Percentiles rank a stretch among this genome's conserved stretches.
These are phyloP conservation scores for Protonibea diacanthus DNA, from an alignment of 2,797 vertebrate species.

Conservation along the genomic window DNA sequence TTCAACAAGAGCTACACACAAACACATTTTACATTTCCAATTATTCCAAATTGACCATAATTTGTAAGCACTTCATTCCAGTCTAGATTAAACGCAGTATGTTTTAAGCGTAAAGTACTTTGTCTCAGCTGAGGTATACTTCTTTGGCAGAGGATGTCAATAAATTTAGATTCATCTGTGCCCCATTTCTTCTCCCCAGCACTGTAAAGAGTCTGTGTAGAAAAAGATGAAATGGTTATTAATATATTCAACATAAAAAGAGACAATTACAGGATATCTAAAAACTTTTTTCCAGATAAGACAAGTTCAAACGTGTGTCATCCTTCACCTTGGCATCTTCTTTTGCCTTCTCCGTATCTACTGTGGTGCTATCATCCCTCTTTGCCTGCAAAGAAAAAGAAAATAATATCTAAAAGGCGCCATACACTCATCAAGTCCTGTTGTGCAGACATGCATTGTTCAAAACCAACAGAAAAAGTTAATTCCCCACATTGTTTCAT, in stretches of 20 bases:
- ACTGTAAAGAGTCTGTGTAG: constrained; percentile 78
- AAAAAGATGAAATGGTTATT: not conserved
- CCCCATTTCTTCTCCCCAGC: constrained; percentile 88
- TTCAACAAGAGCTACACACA: constrained; percentile 83
- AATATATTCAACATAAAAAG: not conserved
- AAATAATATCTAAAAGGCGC: not conserved
- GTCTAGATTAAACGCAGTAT: not conserved
- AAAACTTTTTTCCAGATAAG: not conserved
- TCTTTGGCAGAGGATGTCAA: constrained; percentile 84
- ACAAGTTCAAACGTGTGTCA: not conserved
- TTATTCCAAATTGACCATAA: not conserved
- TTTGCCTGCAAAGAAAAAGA: constrained; percentile 69
- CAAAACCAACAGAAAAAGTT: constrained; percentile 9
- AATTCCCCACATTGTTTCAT: not conserved
- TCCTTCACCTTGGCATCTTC: constrained; percentile 82
- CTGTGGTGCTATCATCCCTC: constrained; percentile 77
- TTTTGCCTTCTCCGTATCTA: constrained; percentile 74
- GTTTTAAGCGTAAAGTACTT: constrained; percentile 57
- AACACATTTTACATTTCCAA: not conserved
- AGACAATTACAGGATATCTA: rapidly evolving
- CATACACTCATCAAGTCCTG: too few species aligned
- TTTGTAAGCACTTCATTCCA: not conserved
- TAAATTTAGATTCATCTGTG: constrained; percentile 85
- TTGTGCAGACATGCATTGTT: not conserved
- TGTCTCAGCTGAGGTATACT: constrained; percentile 84